phyloP scores from a whole-genome alignment of 2,113 vertebrate genomes.

The Tor tambroides region DNA sequence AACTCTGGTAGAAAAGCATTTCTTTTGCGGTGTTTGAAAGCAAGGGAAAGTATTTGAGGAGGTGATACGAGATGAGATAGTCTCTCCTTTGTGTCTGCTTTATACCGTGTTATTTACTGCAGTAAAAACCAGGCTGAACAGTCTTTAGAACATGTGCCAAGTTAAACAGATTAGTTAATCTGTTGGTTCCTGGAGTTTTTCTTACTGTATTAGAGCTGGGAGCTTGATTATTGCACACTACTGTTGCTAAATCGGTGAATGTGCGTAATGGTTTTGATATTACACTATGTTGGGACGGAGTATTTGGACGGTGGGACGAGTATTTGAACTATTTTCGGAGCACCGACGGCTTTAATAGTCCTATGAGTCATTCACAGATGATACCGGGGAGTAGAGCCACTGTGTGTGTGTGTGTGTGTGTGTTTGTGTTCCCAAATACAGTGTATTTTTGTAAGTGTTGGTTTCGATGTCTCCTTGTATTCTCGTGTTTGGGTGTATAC shows the following conservation, averaged over 20 bases:
- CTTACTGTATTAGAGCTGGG: neutral
- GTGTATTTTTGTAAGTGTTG: slow-evolving; percentile 23
- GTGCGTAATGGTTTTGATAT: neutral
- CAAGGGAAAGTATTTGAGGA: neutral
- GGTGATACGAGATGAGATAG: slow-evolving; percentile 5
- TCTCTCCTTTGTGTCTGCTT: slow-evolving; percentile 18
- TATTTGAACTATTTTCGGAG: slow-evolving; percentile 50
- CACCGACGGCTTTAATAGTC: slow-evolving; percentile 42
- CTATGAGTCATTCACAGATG: slow-evolving; percentile 57
- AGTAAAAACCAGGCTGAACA: slow-evolving; percentile 3
- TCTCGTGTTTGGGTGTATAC: neutral
- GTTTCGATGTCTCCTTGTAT: neutral
- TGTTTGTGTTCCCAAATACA: neutral
- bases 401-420: neutral
- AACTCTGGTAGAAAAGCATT: neutral
- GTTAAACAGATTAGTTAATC: slow-evolving; percentile 36
- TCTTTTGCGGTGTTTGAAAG: neutral
- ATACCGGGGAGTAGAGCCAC: slow-evolving; percentile 39
- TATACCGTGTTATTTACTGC: slow-evolving; percentile 12
- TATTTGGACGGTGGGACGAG: slow-evolving; percentile 24
- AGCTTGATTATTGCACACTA: neutral
- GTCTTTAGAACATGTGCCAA: slow-evolving; percentile 26
- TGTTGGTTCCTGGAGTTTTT: slow-evolving; percentile 8
- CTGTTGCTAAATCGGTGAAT: neutral
- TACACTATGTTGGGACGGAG: neutral